Conservation (phyloP, 2,113 vertebrate species). For the Haemorhous mexicanus region DNA sequence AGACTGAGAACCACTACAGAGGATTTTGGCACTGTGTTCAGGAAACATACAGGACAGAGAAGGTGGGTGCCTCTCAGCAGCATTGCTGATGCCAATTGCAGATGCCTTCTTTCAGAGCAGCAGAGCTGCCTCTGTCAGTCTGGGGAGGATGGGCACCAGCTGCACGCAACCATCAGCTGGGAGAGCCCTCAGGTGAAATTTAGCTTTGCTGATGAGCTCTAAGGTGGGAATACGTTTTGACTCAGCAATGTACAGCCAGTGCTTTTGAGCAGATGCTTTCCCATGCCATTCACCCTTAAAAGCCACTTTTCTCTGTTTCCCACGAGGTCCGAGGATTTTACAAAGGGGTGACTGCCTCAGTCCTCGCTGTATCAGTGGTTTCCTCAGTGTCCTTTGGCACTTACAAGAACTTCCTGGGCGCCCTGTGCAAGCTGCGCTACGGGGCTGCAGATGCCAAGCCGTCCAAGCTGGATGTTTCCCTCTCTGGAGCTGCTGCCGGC, state of each 20-base stretch:
- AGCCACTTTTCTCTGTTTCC: background rate
- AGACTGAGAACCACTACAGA: conserved; percentile 75
- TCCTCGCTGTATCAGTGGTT: conserved; percentile 71
- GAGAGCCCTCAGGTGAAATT: background rate
- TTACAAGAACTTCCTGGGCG: conserved; percentile 74
- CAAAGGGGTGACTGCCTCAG: conserved; percentile 79
- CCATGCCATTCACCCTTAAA: background rate
- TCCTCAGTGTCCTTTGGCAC: conserved; percentile 82
- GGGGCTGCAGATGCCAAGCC: conserved; percentile 57
- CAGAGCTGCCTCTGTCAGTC: background rate
- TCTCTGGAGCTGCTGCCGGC: conserved; percentile 77
- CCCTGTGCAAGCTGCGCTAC: conserved; percentile 70
- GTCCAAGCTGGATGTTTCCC: conserved; percentile 71
- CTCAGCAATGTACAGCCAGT: background rate
- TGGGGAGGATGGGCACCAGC: background rate
- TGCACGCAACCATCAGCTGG: too few species aligned
- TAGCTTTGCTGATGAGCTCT: background rate
- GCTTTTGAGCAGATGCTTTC: background rate
- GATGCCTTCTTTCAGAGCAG: background rate
- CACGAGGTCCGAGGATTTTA: conserved; percentile 81
- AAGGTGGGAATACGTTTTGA: background rate
- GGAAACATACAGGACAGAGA: conserved; percentile 77
- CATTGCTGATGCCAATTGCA: accelerated
- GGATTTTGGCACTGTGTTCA: conserved; percentile 82
- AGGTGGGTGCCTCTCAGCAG: conserved; percentile 60